phyloP scores from a whole-genome alignment of 1,140 invertebrate genomes.

The Leptoteleia sp. region DNA sequence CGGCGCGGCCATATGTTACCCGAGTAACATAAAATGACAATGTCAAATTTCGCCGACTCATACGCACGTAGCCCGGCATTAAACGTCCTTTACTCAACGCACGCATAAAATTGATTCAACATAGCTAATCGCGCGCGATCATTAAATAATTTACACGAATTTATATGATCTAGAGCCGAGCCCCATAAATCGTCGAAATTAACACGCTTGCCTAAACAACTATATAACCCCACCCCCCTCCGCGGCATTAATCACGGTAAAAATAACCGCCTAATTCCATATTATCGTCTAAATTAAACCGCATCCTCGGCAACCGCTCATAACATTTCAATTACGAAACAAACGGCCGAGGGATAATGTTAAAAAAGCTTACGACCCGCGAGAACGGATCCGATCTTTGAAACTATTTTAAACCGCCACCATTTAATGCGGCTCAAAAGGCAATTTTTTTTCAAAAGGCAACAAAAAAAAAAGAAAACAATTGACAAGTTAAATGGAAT shows the following conservation, averaged over 20 bases:
- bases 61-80: conserved; percentile 1
- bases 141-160: conserved; percentile 49
- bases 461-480: no score
- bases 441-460: no score
- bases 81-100: neutral
- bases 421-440: no score
- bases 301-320: no score
- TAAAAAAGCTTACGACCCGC: no score
- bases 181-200: conserved; percentile 41
- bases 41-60: conserved; percentile 14
- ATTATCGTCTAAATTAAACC: neutral
- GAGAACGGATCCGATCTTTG: no score
- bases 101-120: conserved; percentile 38
- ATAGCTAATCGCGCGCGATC: conserved; percentile 30
- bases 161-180: conserved; percentile 9
- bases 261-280: conserved; percentile 28
- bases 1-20: no score
- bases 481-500: no score
- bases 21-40: conserved; percentile 15
- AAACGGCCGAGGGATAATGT: no score
- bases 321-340: no score
- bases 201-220: conserved; percentile 35
- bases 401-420: no score
- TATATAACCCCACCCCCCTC: conserved; percentile 1
- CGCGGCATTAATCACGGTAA: conserved; percentile 35